Conservation (phyloP, 2,113 vertebrate species). For the Ictalurus furcatus region DNA sequence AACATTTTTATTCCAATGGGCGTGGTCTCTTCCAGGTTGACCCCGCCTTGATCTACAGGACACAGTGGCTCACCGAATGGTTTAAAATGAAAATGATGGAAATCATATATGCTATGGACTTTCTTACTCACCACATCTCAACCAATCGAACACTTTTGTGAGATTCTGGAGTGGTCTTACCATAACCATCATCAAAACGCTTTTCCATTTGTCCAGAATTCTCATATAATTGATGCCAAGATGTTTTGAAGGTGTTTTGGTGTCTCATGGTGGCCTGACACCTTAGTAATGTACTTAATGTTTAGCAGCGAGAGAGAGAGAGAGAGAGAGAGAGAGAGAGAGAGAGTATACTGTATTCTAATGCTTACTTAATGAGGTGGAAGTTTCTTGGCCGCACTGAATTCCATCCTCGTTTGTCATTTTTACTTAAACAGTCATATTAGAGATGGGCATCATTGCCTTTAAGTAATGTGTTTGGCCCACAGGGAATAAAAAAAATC, state of each 20-base stretch:
- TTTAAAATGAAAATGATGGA: neutral
- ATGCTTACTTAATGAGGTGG: constrained; percentile 10
- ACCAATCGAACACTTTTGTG: neutral
- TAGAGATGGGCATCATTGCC: neutral
- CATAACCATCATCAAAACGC: neutral
- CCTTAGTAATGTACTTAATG: neutral
- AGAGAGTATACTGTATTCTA: neutral
- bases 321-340: neutral
- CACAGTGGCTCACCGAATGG: neutral
- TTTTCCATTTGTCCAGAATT: neutral
- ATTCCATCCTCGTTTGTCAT: constrained; percentile 1
- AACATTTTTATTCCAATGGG: neutral
- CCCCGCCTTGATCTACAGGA: neutral
- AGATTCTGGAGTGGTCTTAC: neutral
- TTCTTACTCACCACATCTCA: neutral
- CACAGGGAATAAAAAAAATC: constrained; percentile 3
- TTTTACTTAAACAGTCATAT: constrained; percentile 10
- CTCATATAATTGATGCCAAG: neutral
- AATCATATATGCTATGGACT: neutral
- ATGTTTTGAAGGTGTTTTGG: neutral
- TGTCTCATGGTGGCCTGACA: neutral
- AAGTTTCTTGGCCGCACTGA: neutral
- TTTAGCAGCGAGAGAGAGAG: neutral
- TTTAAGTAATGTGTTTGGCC: constrained; percentile 25
- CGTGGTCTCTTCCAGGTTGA: neutral